Evolutionary conservation across 2,888 invertebrate genomes (phyloP), one percentile per base, ranked within the genome.

Genomic region (Dolomedes plantarius): DNA sequence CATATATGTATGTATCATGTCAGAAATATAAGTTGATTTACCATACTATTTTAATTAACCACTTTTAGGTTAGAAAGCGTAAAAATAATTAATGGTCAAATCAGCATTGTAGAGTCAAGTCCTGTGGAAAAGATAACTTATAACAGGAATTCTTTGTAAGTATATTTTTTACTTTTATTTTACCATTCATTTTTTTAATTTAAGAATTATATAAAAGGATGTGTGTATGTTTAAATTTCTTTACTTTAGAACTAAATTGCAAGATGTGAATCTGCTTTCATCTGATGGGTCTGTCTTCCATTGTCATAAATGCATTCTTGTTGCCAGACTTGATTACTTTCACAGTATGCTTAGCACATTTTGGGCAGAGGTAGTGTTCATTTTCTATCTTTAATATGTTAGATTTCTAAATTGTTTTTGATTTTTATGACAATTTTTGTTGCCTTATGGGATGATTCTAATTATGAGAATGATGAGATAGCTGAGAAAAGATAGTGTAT

Each of bases 321-420:
- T 95, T 0, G 94, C 96, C 0, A 92, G 96, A 39, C 92, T 95
- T n/a, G 96, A 97, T 88, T 97, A 97, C 91, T 97, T 97, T 91
- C 94, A 94, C 87, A 95, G 95, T 89, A 95, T 97, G 95, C 95
- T 97, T 89, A 94, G 94, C 90, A 94, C 94, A 89, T 94, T 94
- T 64, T 97, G 96, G 96, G 86, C 75, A 79, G 88, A 88, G 67
- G 78, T 85, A 76, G 9, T 7, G 27, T 36, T 36, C 36, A 5
- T 36, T n/a, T n/a, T n/a, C n/a, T n/a, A n/a, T n/a, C n/a, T n/a
- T n/a, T n/a, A n/a, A n/a, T 65, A 39, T 71, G n/a, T 36, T 36
- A 7, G 5, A 11, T n/a, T n/a, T n/a, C n/a, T n/a, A n/a, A n/a
- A n/a, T n/a, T n/a, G n/a, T n/a, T n/a, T n/a, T n/a, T n/a, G n/a